Evolutionary conservation across 2,113 vertebrate species (phyloP).

Genomic region (Entelurus aequoreus): DNA sequence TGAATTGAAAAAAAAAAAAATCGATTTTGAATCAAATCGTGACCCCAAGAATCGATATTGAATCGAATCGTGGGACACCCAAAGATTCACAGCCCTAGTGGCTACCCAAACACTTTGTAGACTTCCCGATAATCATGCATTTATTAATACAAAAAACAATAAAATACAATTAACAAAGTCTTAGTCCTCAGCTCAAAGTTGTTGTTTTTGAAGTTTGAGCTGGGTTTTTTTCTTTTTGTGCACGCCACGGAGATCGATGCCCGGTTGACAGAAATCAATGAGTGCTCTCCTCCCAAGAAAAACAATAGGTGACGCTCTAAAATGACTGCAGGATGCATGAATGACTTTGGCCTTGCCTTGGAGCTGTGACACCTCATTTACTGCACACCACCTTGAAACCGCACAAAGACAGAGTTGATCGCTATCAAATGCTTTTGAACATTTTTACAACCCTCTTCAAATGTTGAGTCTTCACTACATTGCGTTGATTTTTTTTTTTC

Average conservation of each 20-base stretch:
- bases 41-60: no score
- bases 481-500: no score
- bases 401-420: slow-evolving; percentile 1
- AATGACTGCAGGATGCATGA: slow-evolving; percentile 52
- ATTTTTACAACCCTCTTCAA: no score
- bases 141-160: not conserved
- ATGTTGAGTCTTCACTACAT: no score
- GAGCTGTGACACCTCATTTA: slow-evolving; percentile 13
- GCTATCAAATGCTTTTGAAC: not conserved
- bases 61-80: no score
- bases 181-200: no score
- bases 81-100: no score
- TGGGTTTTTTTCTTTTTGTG: no score
- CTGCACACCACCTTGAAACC: slow-evolving; percentile 1
- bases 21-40: no score
- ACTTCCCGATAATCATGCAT: not conserved
- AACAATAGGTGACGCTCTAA: slow-evolving; percentile 63
- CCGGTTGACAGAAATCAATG: slow-evolving; percentile 74
- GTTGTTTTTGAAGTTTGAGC: no score
- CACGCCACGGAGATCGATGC: slow-evolving; percentile 56
- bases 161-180: not conserved
- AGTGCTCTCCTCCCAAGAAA: slow-evolving; percentile 63
- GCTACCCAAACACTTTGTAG: no score
- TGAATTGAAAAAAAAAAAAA: no score
- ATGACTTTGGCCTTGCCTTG: slow-evolving; percentile 34